A percentile compares a stretch with the other conserved stretches of the same genome.
Evolutionary conservation across 2,888 invertebrate genomes (phyloP).

Genomic region (Eurytoma californica): DNA sequence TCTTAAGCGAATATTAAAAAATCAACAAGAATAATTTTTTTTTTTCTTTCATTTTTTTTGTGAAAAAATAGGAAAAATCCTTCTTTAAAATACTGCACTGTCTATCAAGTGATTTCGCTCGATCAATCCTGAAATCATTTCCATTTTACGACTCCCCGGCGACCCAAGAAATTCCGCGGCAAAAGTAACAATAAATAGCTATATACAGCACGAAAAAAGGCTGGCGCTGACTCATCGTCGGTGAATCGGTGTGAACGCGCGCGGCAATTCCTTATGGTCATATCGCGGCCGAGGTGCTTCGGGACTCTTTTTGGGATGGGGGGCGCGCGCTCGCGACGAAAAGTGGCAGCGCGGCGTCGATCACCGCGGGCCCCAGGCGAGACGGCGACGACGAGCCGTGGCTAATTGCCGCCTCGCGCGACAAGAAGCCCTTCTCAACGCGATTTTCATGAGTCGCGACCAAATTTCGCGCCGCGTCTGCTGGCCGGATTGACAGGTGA

Average conservation of each 20-base stretch:
- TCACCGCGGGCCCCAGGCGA: conserved; percentile 10
- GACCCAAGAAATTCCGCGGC: not conserved
- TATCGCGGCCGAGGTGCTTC: not conserved
- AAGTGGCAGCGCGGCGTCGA: not conserved
- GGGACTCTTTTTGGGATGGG: conserved; percentile 17
- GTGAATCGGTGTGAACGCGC: conserved; percentile 19
- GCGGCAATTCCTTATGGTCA: conserved; percentile 12
- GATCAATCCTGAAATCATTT: too few relatives aligned
- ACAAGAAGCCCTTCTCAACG: conserved; percentile 66
- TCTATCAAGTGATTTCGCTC: too few relatives aligned
- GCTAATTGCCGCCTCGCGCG: conserved; percentile 70
- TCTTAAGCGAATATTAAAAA: too few relatives aligned
- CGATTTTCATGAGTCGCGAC: too few relatives aligned
- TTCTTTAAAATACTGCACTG: too few relatives aligned
- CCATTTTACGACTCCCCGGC: too few relatives aligned
- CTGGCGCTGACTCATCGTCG: not conserved
- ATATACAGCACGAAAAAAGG: not conserved
- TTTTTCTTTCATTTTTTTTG: not conserved
- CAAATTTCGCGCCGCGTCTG: too few relatives aligned
- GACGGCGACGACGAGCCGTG: conserved; percentile 69
- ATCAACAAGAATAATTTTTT: not conserved
- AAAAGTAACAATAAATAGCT: too few relatives aligned
- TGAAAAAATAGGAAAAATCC: too few relatives aligned
- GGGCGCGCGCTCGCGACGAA: not conserved
- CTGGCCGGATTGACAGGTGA: too few relatives aligned